Evolutionary conservation across 1,140 invertebrate species (phyloP), one percentile per base, ranked within the genome.

Genomic region (Hormaphis cornu): DNA sequence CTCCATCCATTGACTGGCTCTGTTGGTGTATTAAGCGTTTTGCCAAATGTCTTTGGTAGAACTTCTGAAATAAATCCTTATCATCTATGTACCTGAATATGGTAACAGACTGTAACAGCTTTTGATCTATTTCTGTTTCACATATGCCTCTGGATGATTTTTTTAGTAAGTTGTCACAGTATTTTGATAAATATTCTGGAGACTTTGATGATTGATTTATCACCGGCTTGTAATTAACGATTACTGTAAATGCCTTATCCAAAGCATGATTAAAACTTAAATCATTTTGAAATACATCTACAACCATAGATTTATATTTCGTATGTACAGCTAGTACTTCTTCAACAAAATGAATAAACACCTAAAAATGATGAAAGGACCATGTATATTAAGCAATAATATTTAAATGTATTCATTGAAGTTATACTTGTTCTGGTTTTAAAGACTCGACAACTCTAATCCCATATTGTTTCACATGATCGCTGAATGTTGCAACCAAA

Each of bases 41-140:
- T 0, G 95, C 95, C 52, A 99, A 79, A 82, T 97, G 91, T n/a
- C 89, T 79, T 8, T 89, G 87, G 75, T 93, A 94, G 78, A 97
- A 96, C 79, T 97, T 95, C 80, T 98, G 95, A 80, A 96, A 98
- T 9, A 98, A 86, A 80, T 98, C 95, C 79, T 99, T 98, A 78
- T 99, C 97, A 79, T 98, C 95, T n/a, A 98, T 91, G 76, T 98
- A 99, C 76, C 97, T 97, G 79, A 99, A 99, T 56, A 99, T 93
- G 14, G 89, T 94, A 73, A 99, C 98, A 59, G 91, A 93, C 70
- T 86, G 84, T 2, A 85, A 80, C 56, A 97, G 79, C 76, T 89
- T 89, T 53, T 91, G 89, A 75, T 98, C 94, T 10, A 95, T 86
- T 78, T 97, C 94, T 37, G 82, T 81, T 76, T 97, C 94, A 6